Percentiles rank a stretch among this genome's conserved stretches.
These are phyloP conservation scores for Phymatocera aterrima DNA, from an alignment of 2,888 invertebrate species.

Conservation along the genomic window DNA sequence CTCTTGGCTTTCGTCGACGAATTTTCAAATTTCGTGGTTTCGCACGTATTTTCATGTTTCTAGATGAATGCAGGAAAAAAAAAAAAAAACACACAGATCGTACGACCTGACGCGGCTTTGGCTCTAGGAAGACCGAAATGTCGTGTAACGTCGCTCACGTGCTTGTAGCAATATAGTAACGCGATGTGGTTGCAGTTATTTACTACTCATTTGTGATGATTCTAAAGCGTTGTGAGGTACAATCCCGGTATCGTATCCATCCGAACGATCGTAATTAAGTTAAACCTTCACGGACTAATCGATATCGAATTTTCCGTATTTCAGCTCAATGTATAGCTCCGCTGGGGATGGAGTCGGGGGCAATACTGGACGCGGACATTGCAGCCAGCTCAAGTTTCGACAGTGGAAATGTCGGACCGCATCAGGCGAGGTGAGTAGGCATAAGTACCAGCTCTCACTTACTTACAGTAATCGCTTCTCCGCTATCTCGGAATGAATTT, in stretches of 20 bases:
- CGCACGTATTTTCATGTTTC: too few species aligned
- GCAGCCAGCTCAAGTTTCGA: constrained; percentile 82
- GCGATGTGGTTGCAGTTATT: not conserved
- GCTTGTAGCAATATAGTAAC: too few species aligned
- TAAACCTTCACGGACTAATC: too few species aligned
- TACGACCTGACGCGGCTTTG: too few species aligned
- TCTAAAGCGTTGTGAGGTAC: not conserved
- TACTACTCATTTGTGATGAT: constrained; percentile 9
- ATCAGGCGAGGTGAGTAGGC: constrained; percentile 79
- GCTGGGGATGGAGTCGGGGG: constrained; percentile 81
- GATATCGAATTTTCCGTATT: constrained; percentile 54
- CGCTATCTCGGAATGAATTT: not conserved
- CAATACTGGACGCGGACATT: constrained; percentile 80
- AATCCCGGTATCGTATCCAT: not conserved
- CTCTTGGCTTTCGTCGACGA: too few species aligned
- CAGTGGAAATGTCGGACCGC: constrained; percentile 80
- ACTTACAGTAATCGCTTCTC: too few species aligned
- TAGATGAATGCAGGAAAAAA: too few species aligned
- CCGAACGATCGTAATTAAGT: too few species aligned
- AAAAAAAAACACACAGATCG: too few species aligned
- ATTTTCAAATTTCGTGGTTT: too few species aligned
- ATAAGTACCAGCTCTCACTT: not conserved
- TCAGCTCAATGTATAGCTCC: constrained; percentile 79
- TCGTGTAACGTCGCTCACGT: too few species aligned
- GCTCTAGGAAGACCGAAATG: too few species aligned